Base-by-base conservation (phyloP, 2,797 vertebrate species). In the Phalloptychus januarius region DNA sequence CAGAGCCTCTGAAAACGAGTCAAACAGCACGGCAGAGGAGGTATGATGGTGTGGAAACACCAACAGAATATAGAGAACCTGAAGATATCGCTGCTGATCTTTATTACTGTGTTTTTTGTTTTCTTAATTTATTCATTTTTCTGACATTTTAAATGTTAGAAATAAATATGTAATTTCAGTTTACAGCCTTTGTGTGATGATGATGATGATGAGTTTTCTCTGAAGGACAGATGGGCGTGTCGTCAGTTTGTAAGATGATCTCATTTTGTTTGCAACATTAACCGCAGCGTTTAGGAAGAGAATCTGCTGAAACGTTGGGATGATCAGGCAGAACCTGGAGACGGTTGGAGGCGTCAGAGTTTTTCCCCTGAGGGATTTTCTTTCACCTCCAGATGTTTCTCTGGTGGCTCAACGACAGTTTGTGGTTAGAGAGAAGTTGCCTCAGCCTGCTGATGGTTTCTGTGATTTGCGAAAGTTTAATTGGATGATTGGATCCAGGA, bases 391-490 rank as follows among this genome's bases (percentile, higher is more conserved):
- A 82, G 81, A 81, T 84, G 84, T 82, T 73, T 78, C n/a, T 0
- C 36, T 23, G 25, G 20, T n/a, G 77, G 45, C 33, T 78, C 63
- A 36, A 18, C 78, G 48, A 11, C 15, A 25, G 71, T 15, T 71
- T 45, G 78, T 12, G 80, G 65, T 42, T 70, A 1, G 8, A 54
- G 45, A 28, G 2, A 50, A n/a, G 76, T 83, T 54, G 25, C 83
- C 18, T 81, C 79, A 77, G 44, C 11, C 73, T 3, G 69, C 1
- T 16, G 75, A 71, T 83, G 0, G 38, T 81, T 71, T 70, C 42
- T 42, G 65, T 4, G 1, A 23, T 81, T 91, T 90, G 79, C 33
- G 12, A 85, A 87, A 92, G 23, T 78, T 81, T 88, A 88, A 90
- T 88, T 79, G 71, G 50, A 77, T 18, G 52, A 71, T 25, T n/a